Conservation (phyloP, 2,797 vertebrate genomes). For the Neosilurus hyrtlii region DNA sequence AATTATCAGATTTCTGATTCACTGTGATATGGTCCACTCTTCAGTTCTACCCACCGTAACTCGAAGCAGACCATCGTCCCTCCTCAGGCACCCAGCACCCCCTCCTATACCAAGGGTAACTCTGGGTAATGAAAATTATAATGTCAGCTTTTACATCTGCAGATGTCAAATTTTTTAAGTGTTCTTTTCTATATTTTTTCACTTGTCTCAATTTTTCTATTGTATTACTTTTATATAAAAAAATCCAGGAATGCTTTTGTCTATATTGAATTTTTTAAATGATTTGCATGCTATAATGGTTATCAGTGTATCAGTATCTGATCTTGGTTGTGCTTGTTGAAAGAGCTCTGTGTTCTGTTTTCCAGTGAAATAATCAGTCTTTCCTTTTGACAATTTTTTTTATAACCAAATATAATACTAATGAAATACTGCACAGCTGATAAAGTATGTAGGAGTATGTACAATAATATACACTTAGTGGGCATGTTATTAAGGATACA, state of each 20-base stretch:
- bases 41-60: background rate
- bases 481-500: background rate
- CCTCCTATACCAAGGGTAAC: conserved; percentile 14
- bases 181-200: background rate
- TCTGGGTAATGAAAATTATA: conserved; percentile 21
- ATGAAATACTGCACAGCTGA: background rate
- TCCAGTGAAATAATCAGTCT: conserved; percentile 1
- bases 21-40: background rate
- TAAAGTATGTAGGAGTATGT: conserved; percentile 1
- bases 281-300: background rate
- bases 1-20: background rate
- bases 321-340: background rate
- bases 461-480: background rate
- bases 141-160: background rate
- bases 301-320: background rate
- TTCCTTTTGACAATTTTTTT: background rate
- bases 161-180: background rate
- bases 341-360: background rate
- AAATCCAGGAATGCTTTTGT: background rate
- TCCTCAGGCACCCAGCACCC: conserved; percentile 1
- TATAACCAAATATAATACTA: background rate
- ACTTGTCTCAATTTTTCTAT: background rate
- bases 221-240: background rate
- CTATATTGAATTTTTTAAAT: background rate
- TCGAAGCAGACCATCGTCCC: background rate